phyloP scores from a whole-genome alignment of 2,113 vertebrate genomes.

The Larimichthys crocea region DNA sequence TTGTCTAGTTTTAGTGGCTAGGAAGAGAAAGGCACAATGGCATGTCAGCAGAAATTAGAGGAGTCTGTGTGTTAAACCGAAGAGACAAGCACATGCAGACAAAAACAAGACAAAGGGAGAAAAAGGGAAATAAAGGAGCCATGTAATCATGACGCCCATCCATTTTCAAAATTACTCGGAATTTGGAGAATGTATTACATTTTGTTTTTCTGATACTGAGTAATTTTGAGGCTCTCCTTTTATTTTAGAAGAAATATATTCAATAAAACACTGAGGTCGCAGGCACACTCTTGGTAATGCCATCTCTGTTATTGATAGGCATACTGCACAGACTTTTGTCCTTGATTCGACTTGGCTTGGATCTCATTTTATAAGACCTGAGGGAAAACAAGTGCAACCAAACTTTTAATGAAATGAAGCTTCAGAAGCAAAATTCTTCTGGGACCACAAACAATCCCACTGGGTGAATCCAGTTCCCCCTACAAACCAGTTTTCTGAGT shows the following conservation, averaged over 20 bases:
- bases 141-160: neutral
- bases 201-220: neutral
- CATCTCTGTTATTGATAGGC: constrained; percentile 5
- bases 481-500: constrained; percentile 5
- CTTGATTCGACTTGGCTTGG: constrained; percentile 18
- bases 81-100: neutral
- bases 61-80: neutral
- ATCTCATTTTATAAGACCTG: constrained; percentile 28
- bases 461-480: neutral
- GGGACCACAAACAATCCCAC: constrained; percentile 31
- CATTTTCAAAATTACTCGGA: constrained; percentile 18
- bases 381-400: constrained; percentile 26
- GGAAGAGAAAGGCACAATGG: neutral
- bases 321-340: constrained; percentile 8
- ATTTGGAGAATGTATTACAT: neutral
- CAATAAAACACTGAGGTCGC: neutral
- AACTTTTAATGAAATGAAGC: constrained; percentile 37
- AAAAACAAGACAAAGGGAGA: neutral
- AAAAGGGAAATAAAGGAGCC: neutral
- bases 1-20: neutral
- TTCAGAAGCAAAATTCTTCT: constrained; percentile 33
- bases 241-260: neutral
- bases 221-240: neutral
- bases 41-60: neutral
- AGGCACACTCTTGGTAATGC: neutral